A percentile compares a stretch with the other conserved stretches of the same genome.
Conservation (phyloP, 2,888 invertebrate genomes). For the Rotaria sp. region DNA sequence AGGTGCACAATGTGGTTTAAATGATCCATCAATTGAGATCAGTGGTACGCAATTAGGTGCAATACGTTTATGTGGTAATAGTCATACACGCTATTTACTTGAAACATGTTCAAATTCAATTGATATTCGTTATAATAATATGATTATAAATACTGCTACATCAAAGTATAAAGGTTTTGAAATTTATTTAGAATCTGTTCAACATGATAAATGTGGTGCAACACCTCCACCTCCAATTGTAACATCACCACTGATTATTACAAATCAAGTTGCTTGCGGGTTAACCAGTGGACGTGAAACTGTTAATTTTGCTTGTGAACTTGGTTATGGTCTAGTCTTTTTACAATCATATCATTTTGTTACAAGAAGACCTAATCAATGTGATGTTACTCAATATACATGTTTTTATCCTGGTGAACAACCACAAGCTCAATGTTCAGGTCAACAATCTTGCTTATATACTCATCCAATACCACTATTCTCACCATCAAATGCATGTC, state of each 20-base stretch:
- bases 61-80: constrained; percentile 24
- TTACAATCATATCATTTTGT: not conserved
- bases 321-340: not conserved
- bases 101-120: constrained; percentile 3
- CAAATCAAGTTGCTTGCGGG: not conserved
- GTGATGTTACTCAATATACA: not conserved
- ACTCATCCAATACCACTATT: not conserved
- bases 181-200: not conserved
- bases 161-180: constrained; percentile 3
- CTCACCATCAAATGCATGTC: not conserved
- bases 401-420: constrained; percentile 7
- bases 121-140: not conserved
- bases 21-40: not conserved
- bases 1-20: not conserved
- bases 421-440: not conserved
- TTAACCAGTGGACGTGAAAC: not conserved
- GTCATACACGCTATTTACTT: not conserved
- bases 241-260: not conserved
- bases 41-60: not conserved
- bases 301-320: not conserved
- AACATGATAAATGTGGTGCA: not conserved
- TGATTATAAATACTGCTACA: not conserved
- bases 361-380: not conserved
- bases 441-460: not conserved
- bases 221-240: not conserved